Evolutionary conservation across 2,797 vertebrate species (phyloP).

Genomic region (Atherinosoma microstoma): DNA sequence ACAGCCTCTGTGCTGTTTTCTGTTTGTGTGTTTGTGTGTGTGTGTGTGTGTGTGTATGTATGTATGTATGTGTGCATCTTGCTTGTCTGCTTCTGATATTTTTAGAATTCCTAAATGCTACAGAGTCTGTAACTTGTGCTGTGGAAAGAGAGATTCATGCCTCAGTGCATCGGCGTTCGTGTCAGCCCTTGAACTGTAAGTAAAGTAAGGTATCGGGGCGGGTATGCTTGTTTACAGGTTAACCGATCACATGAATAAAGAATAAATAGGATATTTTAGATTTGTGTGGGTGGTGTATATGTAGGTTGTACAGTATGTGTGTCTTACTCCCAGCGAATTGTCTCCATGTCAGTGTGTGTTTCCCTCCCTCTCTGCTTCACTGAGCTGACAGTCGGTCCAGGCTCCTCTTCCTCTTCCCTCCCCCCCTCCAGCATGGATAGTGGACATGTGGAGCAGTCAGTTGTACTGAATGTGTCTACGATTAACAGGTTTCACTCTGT

Average conservation of each 20-base stretch:
- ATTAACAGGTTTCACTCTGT: slow-evolving; percentile 48
- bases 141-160: slow-evolving; percentile 34
- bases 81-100: slow-evolving; percentile 63
- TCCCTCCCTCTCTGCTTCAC: slow-evolving; percentile 65
- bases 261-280: slow-evolving; percentile 20
- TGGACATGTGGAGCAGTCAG: slow-evolving; percentile 55
- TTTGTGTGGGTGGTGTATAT: slow-evolving; percentile 25
- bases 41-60: slow-evolving; percentile 18
- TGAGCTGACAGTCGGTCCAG: slow-evolving; percentile 73
- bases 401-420: slow-evolving; percentile 40
- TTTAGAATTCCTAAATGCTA: slow-evolving; percentile 65
- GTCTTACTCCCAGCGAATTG: slow-evolving; percentile 53
- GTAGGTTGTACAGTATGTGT: slow-evolving; percentile 11
- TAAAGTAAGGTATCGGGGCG: slow-evolving; percentile 24
- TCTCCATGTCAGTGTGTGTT: slow-evolving; percentile 68
- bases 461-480: slow-evolving; percentile 31
- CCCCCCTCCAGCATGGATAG: slow-evolving; percentile 46
- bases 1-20: slow-evolving; percentile 27
- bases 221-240: slow-evolving; percentile 28
- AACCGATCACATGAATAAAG: slow-evolving; percentile 25
- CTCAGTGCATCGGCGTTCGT: slow-evolving; percentile 34
- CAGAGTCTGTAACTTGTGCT: slow-evolving; percentile 46
- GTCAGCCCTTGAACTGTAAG: slow-evolving; percentile 8
- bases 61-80: slow-evolving; percentile 33
- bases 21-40: not conserved